Evolutionary conservation across 2,113 vertebrate species (phyloP), one percentile per base, ranked within the genome.

Genomic region (Catharus bicknelli): DNA sequence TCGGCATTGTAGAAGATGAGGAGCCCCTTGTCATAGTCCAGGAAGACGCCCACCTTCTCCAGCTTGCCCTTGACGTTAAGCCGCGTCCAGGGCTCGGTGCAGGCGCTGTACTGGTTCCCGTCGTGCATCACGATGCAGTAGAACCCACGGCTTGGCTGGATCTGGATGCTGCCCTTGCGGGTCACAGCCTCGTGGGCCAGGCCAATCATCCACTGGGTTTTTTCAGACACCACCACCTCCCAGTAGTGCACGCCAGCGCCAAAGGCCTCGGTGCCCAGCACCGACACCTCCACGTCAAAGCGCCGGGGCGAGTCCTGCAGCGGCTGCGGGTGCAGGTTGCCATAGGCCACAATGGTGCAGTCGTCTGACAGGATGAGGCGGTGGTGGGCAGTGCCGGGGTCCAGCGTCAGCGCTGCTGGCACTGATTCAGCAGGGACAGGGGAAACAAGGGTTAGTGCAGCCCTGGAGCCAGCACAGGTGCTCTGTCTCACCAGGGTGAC

Each of bases 41-140:
- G 97, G 97, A 99, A 99, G 92, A 99, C 99, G 5, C 99, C 99
- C 76, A 99, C 99, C 93, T 99, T 99, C 97, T 99, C 99, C 59
- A 99, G 96, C 97, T 99, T 99, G 98, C 97, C 98, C 90, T 98
- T 99, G 85, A 99, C 99, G 0, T 99, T 99, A 92, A 99, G 99
- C 74, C 99, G 98, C 4, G 99, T 99, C 99, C 99, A 99, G 95
- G 99, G 99, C 97, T 99, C 98, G 0, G 99, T 99, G 98, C 99
- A 99, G 89, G 99, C 99, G 67, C 99, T 99, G 97, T 99, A 99
- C 97, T 99, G 99, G 98, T 99, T 99, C 7, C 99, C 99, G 1
- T 99, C 99, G 2, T 99, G 99, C 99, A 99, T 99, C 23, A 99
- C 99, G 17, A 99, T 99, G 97, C 99, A 99, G 96, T 99, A 99